Conservation (phyloP, 2,797 vertebrate genomes). For the Poecilia wingei region DNA sequence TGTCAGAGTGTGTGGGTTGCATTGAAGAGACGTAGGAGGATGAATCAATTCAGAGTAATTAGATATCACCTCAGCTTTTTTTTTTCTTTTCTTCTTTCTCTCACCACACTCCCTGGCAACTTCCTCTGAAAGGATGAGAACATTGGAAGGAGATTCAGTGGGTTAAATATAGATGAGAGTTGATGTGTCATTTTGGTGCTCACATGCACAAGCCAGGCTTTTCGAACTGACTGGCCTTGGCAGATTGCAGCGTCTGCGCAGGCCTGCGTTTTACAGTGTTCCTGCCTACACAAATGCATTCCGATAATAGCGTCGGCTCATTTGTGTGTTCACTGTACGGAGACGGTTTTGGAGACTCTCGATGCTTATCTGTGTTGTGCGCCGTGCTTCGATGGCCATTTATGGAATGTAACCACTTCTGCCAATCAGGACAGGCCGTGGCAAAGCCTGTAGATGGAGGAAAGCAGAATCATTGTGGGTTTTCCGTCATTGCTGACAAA, state of each 20-base stretch:
- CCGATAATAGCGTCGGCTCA: conserved; percentile 26
- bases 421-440: conserved; percentile 23
- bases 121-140: conserved; percentile 68
- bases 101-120: conserved; percentile 60
- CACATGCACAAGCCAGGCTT: conserved; percentile 51
- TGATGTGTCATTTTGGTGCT: conserved; percentile 71
- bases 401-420: conserved; percentile 25
- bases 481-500: neutral
- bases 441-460: conserved; percentile 23
- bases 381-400: conserved; percentile 30
- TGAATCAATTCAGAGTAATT: conserved; percentile 72
- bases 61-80: conserved; percentile 68
- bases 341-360: conserved; percentile 32
- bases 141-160: conserved; percentile 71
- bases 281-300: conserved; percentile 56
- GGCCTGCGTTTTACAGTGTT: conserved; percentile 38
- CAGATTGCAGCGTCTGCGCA: conserved; percentile 56
- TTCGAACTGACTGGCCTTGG: conserved; percentile 51
- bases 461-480: conserved; percentile 22
- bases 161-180: conserved; percentile 75
- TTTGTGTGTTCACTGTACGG: conserved; percentile 52
- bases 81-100: conserved; percentile 72
- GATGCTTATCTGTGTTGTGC: conserved; percentile 32
- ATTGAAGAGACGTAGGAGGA: conserved; percentile 67
- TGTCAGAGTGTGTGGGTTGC: conserved; percentile 57